Evolutionary conservation across 2,888 invertebrate species (phyloP).

Genomic region (Periphyllus acericola): DNA sequence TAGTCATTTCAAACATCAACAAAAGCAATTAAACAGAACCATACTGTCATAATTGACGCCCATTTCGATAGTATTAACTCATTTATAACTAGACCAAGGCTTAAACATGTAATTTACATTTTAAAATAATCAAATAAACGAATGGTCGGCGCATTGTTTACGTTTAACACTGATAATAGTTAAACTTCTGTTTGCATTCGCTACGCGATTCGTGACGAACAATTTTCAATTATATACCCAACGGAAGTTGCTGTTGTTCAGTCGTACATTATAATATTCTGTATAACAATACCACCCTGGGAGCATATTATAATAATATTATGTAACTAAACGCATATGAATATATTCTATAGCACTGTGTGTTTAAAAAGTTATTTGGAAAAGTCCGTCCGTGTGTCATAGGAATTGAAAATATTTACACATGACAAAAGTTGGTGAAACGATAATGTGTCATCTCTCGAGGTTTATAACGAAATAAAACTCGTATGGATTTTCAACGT

Average conservation of each 20-base stretch:
- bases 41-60: too few relatives aligned
- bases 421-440: too few relatives aligned
- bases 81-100: neutral
- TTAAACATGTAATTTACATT: neutral
- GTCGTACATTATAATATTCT: neutral
- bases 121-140: neutral
- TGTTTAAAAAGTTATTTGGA: neutral
- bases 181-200: neutral
- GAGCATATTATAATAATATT: neutral
- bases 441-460: too few relatives aligned
- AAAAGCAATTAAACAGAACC: too few relatives aligned
- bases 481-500: too few relatives aligned
- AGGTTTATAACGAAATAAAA: too few relatives aligned
- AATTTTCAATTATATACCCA: neutral
- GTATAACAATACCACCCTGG: neutral
- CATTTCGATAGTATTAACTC: neutral
- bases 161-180: neutral
- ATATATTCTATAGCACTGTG: neutral
- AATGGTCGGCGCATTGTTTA: neutral
- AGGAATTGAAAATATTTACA: too few relatives aligned
- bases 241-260: neutral
- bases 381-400: too few relatives aligned
- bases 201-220: neutral
- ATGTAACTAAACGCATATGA: neutral
- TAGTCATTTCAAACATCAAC: too few relatives aligned